A percentile compares a stretch with the other conserved stretches of the same genome.
Evolutionary conservation across 1,140 invertebrate genomes (phyloP).

Genomic region (Asobara japonica): DNA sequence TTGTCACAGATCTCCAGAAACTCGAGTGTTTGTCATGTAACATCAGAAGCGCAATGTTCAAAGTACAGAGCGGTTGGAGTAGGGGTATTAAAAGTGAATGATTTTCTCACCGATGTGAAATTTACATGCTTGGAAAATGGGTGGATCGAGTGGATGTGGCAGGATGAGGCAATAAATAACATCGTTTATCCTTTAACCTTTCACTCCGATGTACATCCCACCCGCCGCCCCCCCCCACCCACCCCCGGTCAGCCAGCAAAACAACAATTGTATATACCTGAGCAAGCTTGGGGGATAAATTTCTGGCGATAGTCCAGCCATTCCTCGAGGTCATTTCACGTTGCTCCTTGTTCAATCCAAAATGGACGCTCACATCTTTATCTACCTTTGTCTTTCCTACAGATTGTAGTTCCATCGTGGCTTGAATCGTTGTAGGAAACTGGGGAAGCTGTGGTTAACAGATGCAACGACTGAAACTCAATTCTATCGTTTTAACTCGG

Average conservation of each 20-base stretch:
- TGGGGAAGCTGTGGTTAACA: constrained; percentile 24
- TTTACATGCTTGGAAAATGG: background rate
- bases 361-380: constrained; percentile 4
- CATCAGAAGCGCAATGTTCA: too few relatives aligned
- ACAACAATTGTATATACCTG: constrained; percentile 26
- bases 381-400: background rate
- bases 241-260: too few relatives aligned
- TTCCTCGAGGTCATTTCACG: constrained; percentile 13
- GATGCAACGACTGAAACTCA: constrained; percentile 16
- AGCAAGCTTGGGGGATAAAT: constrained; percentile 18
- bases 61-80: background rate
- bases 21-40: background rate
- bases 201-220: background rate
- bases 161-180: background rate
- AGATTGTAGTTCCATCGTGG: background rate
- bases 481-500: background rate
- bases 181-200: background rate
- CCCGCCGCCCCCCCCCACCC: too few relatives aligned
- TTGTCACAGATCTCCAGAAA: background rate
- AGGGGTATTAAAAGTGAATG: background rate
- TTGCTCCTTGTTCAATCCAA: background rate
- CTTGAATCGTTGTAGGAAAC: constrained; percentile 25
- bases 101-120: constrained; percentile 2
- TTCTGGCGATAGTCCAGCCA: constrained; percentile 27
- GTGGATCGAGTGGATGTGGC: background rate